phyloP scores from a whole-genome alignment of 2,888 invertebrate species.

The Ellobium chinense region DNA sequence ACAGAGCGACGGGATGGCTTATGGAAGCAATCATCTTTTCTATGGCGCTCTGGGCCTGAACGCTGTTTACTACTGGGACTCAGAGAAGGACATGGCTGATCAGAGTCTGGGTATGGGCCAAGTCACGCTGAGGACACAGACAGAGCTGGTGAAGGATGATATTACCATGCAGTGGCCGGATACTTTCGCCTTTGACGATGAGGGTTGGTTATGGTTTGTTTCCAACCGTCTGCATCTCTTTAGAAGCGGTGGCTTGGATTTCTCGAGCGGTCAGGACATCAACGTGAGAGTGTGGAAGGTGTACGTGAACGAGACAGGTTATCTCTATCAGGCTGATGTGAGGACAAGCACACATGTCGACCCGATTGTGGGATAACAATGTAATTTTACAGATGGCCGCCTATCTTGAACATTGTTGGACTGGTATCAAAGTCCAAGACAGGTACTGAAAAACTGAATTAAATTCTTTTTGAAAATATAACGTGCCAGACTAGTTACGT shows the following conservation, averaged over 20 bases:
- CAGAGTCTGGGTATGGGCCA: conserved; percentile 52
- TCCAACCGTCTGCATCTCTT: conserved; percentile 61
- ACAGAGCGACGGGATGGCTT: conserved; percentile 60
- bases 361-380: not conserved
- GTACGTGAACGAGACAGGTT: conserved; percentile 48
- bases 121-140: conserved; percentile 50
- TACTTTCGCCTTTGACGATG: conserved; percentile 58
- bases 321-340: conserved; percentile 30
- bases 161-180: conserved; percentile 65
- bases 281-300: conserved; percentile 52
- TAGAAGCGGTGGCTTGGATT: conserved; percentile 45
- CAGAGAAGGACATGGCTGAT: conserved; percentile 50
- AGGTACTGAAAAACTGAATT: too few species aligned
- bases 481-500: too few species aligned
- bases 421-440: too few species aligned
- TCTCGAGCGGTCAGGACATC: conserved; percentile 10
- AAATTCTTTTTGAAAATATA: not conserved
- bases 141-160: conserved; percentile 44
- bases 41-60: conserved; percentile 59
- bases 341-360: not conserved
- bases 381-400: too few species aligned
- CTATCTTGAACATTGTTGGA: too few species aligned
- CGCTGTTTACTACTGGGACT: conserved; percentile 62
- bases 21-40: conserved; percentile 60
- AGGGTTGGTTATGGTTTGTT: conserved; percentile 66